A percentile compares a stretch with the other conserved stretches of the same genome.
Evolutionary conservation across 2,888 invertebrate species (phyloP).

Genomic region (Tinea pellionella): DNA sequence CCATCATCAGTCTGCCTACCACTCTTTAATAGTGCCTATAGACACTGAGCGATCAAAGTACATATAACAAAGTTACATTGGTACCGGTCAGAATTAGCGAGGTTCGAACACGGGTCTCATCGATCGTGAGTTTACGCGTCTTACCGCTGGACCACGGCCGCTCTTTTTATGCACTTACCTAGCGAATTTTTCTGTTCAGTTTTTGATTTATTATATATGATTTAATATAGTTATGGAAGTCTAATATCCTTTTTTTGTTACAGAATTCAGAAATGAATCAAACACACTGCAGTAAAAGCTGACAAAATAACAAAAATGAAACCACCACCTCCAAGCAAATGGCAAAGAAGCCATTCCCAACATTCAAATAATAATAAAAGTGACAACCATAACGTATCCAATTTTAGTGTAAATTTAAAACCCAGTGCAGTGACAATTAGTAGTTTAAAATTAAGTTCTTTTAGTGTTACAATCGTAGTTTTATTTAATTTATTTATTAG

Average conservation of each 20-base stretch:
- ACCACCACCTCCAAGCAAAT: slow-evolving; percentile 43
- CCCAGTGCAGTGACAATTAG: not conserved
- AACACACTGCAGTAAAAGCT: not conserved
- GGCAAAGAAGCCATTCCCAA: slow-evolving; percentile 39
- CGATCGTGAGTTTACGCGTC: too few relatives aligned
- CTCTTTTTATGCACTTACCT: too few relatives aligned
- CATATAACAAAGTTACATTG: too few relatives aligned
- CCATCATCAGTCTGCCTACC: too few relatives aligned
- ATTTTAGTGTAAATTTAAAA: not conserved
- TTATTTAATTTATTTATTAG: slow-evolving; percentile 42
- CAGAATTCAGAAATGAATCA: not conserved
- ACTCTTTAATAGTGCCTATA: too few relatives aligned
- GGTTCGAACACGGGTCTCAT: too few relatives aligned
- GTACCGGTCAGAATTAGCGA: too few relatives aligned
- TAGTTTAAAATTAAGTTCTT: not conserved
- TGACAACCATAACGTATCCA: not conserved
- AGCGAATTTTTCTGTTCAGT: too few relatives aligned
- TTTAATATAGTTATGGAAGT: too few relatives aligned
- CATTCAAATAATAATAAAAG: not conserved
- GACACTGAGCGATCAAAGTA: too few relatives aligned
- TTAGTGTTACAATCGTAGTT: slow-evolving; percentile 42
- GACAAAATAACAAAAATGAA: slow-evolving; percentile 35
- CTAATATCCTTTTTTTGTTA: not conserved
- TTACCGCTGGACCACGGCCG: too few relatives aligned
- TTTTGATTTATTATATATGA: too few relatives aligned